Percentiles rank a stretch among this genome's conserved stretches.
Conservation (phyloP, 2,888 invertebrate genomes). For the Eremobia ochroleuca region DNA sequence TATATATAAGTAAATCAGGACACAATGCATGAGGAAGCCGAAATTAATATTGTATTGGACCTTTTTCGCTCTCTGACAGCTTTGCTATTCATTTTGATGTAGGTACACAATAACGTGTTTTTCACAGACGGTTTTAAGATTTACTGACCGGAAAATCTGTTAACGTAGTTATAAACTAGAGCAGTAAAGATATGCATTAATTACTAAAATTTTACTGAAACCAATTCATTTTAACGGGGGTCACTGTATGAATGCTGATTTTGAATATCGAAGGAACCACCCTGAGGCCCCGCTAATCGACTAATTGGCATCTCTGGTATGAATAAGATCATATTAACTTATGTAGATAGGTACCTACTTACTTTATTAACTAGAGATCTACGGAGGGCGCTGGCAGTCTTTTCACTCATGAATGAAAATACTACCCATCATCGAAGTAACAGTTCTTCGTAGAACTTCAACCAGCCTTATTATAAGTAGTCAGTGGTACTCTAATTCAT, state of each 20-base stretch:
- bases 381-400: not conserved
- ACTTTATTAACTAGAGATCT: not conserved
- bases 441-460: not conserved
- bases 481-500: not conserved
- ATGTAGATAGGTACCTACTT: constrained; percentile 13
- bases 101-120: not conserved
- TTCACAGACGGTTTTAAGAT: not conserved
- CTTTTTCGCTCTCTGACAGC: not conserved
- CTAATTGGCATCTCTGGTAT: constrained; percentile 41
- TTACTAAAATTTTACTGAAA: not conserved
- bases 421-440: not conserved
- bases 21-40: constrained; percentile 23
- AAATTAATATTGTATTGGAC: constrained; percentile 23
- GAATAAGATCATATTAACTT: constrained; percentile 21
- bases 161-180: not conserved
- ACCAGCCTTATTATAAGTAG: not conserved
- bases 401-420: not conserved
- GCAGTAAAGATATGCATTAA: constrained; percentile 1
- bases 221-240: constrained; percentile 33
- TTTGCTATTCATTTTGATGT: constrained; percentile 35
- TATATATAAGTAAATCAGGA: constrained; percentile 39
- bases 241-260: constrained; percentile 29
- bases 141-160: not conserved
- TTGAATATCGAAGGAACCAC: constrained; percentile 38
- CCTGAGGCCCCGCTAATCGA: constrained; percentile 36